Base-by-base conservation (phyloP, 2,113 vertebrate genomes). In the Sinocyclocheilus anshuiensis region DNA sequence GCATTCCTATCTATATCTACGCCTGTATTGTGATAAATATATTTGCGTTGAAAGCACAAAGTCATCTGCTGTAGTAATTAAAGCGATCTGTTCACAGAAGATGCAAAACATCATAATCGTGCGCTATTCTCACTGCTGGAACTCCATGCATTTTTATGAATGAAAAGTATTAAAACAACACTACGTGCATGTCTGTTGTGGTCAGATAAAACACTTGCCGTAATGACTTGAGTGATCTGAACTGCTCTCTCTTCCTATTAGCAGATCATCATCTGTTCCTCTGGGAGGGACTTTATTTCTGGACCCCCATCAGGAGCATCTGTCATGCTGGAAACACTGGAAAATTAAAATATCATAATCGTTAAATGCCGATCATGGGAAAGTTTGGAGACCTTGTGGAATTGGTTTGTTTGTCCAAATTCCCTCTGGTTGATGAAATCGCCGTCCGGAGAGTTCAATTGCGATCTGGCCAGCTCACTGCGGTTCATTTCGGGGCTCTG, bases 361-460 rank as follows among this genome's bases (percentile, higher is more conserved):
- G n/a, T 87, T 48, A 74, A 77, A 86, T 86, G 48, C 69, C 69
- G 84, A 84, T 84, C 87, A 89, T 90, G 86, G 89, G 89, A 90
- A 91, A 89, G 85, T 87, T 74, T 84, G 79, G 71, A 74, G 76
- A 79, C 83, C 77, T 86, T 11, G 67, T 82, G 29, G 33, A 83
- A 84, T 88, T 79, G 81, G 20, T 29, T 13, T 63, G 67, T 65
- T 57, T 59, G 5, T 8, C 13, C 55, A 83, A 83, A 83, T 33
- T 74, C 75, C 69, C 75, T 63, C 45, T 67, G 85, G 72, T 36
- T 50, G 55, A 22, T 22, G 36, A 39, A 81, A 77, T 87, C 48
- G 7, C 53, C 24, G 53, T 84, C 81, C 53, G 61, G 86, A 87
- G 77, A 85, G 22, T 65, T 83, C 10, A 36, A 22, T 18, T 22